These are phyloP conservation scores for Nothura maculosa DNA, from an alignment of 2,797 vertebrate genomes.

Conservation along the genomic window DNA sequence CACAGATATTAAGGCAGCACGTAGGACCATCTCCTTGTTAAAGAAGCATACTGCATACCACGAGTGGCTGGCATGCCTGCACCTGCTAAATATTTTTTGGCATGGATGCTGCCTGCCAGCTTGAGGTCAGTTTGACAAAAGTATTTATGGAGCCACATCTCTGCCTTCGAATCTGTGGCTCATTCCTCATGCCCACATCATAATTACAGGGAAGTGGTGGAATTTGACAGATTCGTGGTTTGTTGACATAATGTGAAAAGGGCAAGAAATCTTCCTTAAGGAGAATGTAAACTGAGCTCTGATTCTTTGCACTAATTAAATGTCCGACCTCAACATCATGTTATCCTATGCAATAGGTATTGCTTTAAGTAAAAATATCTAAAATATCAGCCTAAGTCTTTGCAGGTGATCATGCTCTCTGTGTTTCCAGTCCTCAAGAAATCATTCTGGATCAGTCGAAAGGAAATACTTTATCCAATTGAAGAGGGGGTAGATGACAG, in stretches of 20 bases:
- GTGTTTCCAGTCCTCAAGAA: neutral
- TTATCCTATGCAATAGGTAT: neutral
- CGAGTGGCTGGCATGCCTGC: slow-evolving; percentile 61
- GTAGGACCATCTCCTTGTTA: slow-evolving; percentile 29
- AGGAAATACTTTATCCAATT: neutral
- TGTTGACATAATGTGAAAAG: slow-evolving; percentile 2
- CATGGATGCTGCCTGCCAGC: slow-evolving; percentile 5
- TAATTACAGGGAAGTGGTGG: neutral
- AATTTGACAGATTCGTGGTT: slow-evolving; percentile 21
- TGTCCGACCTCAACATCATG: neutral
- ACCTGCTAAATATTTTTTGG: slow-evolving; percentile 69
- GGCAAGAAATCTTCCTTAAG: neutral
- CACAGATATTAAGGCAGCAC: slow-evolving; percentile 21
- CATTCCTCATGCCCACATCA: neutral
- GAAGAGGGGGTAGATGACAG: neutral
- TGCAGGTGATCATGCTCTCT: neutral
- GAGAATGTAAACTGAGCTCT: neutral
- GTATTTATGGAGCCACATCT: slow-evolving; percentile 38
- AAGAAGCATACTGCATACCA: slow-evolving; percentile 45
- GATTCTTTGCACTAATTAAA: neutral
- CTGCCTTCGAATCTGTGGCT: neutral
- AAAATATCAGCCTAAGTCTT: neutral
- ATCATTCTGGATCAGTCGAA: neutral
- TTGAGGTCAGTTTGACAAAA: slow-evolving; percentile 60
- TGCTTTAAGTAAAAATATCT: neutral